Base-by-base conservation (phyloP, 2,888 invertebrate genomes). In the Neuroscelio doddi region DNA sequence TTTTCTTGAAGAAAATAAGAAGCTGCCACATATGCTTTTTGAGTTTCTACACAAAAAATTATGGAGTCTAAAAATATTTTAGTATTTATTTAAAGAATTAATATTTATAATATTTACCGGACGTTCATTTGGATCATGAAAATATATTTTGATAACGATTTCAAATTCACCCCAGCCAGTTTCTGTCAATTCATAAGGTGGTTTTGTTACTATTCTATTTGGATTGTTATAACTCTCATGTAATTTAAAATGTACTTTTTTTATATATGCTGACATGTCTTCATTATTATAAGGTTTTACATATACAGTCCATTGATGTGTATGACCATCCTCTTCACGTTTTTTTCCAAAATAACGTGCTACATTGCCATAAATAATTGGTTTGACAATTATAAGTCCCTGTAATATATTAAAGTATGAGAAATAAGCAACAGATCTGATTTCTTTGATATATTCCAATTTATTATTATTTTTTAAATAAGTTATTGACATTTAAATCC, bases 131-230 rank as follows among this genome's bases (percentile, higher is more conserved):
- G 95, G 94, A 87, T 99, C 98, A 80, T 94, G 93, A 77, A 99
- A 99, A 84, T 96, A 96, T 65, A 99, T 94, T 84, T 98, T 98
- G 51, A 99, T 97, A 27, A 96, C 94, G 69, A 98, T 94, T 86
- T 99, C 98, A 84, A 99, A 99, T 86, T 99, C 99, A 71, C 99
- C 99, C 98, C 99, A 99, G 1, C 98, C 98, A 0, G 98, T 98
- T 85, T 99, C 98, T 0, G 94, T 95, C 3, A 99, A 90, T 87
- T 98, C 98, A 81, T 96, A 99, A 0, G 98, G 99, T 0, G 97
- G 97, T 81, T 96, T 95, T 0, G 94, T 93, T 0, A 98, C 89
- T 69, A 97, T 95, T 81, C 98, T 88, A 82, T 96, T 97, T 0
- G 94, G 94, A 85, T 97, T 98, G 0, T 93, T 90, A 79, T 98